Conservation (phyloP, 2,888 invertebrate species). For the Caenorhabditis japonica region DNA sequence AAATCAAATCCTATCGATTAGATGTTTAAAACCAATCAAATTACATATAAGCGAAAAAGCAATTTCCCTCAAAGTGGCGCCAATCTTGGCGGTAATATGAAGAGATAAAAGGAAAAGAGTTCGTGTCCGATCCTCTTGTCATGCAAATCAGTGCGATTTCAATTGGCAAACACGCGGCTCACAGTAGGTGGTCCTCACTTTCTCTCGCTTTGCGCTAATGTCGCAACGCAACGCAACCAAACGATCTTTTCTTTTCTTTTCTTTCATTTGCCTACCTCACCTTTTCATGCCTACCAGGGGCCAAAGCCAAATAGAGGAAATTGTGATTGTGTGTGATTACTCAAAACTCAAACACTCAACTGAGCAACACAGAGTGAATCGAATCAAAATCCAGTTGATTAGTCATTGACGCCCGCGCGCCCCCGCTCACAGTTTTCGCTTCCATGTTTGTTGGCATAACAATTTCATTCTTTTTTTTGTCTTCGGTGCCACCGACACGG, state of each 20-base stretch:
- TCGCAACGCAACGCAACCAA: too few species aligned
- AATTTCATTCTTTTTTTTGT: slow-evolving; percentile 29
- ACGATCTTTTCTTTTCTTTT: too few species aligned
- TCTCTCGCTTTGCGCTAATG: slow-evolving; percentile 37
- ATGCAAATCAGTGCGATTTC: slow-evolving; percentile 41
- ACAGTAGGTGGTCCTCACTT: slow-evolving; percentile 46
- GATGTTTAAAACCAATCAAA: slow-evolving; percentile 44
- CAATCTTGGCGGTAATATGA: slow-evolving; percentile 48
- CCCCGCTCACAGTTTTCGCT: slow-evolving; percentile 33
- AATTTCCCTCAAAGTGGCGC: slow-evolving; percentile 13
- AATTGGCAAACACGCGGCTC: slow-evolving; percentile 26
- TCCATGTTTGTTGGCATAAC: slow-evolving; percentile 47
- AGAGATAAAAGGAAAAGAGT: too few species aligned
- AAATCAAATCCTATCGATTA: slow-evolving; percentile 25
- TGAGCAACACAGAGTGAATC: too few species aligned
- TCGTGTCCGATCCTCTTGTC: slow-evolving; percentile 26
- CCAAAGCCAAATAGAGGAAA: too few species aligned
- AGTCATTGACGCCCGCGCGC: slow-evolving; percentile 46
- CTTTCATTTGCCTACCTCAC: too few species aligned
- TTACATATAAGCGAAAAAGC: too few species aligned
- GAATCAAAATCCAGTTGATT: slow-evolving; percentile 42
- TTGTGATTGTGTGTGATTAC: too few species aligned
- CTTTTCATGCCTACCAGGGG: too few species aligned
- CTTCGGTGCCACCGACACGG: slow-evolving; percentile 29
- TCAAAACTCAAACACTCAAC: too few species aligned